Evolutionary conservation across 2,113 vertebrate species (phyloP).

Genomic region (Callaeas wilsoni): DNA sequence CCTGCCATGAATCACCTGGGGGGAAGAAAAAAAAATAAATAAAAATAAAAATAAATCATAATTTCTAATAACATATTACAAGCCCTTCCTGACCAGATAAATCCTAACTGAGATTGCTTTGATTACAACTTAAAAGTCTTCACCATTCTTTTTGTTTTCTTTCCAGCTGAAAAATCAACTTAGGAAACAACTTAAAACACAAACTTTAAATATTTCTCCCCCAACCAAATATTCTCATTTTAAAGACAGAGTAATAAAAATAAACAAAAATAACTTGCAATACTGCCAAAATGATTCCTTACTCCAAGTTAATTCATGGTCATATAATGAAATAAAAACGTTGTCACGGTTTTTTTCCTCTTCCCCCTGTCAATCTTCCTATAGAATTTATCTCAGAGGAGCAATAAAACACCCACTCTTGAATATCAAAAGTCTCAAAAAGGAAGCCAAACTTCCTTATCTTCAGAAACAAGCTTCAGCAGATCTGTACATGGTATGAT

Average conservation of each 20-base stretch:
- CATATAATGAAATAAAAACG: conserved; percentile 18
- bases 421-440: background rate
- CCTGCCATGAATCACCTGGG: conserved; percentile 90
- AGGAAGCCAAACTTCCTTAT: background rate
- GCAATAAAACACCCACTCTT: background rate
- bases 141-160: background rate
- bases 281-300: background rate
- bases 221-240: background rate
- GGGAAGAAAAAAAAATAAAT: conserved; percentile 58
- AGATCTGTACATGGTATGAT: background rate
- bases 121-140: background rate
- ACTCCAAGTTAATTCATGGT: background rate
- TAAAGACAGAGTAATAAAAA: conserved; percentile 5
- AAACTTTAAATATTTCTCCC: conserved; percentile 7
- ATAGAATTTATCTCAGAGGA: background rate
- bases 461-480: background rate
- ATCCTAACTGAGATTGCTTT: background rate
- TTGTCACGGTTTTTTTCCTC: background rate
- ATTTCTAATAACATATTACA: conserved; percentile 55
- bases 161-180: background rate
- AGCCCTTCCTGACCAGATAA: conserved; percentile 29
- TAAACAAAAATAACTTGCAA: background rate
- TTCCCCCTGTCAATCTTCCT: background rate
- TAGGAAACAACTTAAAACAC: background rate
- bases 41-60: conserved; percentile 62